Evolutionary conservation across 2,888 invertebrate species (phyloP).

Genomic region (Crocallis elinguaria): DNA sequence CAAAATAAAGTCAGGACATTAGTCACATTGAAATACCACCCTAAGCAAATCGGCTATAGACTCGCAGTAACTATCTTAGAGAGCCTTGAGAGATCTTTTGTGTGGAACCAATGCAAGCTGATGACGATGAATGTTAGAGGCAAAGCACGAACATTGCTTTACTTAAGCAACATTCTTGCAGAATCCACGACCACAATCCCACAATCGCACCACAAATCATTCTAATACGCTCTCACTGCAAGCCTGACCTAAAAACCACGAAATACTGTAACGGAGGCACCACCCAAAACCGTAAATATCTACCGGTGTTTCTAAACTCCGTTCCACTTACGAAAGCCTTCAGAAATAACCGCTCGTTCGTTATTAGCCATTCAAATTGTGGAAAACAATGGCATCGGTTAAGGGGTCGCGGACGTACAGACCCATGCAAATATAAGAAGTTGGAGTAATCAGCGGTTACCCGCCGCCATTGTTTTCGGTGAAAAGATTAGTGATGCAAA

Average conservation of each 20-base stretch:
- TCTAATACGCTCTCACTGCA: slow-evolving; percentile 30
- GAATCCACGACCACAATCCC: slow-evolving; percentile 20
- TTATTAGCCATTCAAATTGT: slow-evolving; percentile 73
- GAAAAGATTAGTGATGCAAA: slow-evolving; percentile 61
- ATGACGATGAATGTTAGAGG: slow-evolving; percentile 5
- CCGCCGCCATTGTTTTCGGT: slow-evolving; percentile 60
- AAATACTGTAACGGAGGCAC: slow-evolving; percentile 44
- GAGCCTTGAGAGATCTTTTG: not conserved
- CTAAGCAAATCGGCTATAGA: no score
- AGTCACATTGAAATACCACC: no score
- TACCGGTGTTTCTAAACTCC: slow-evolving; percentile 61
- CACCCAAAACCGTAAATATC: slow-evolving; percentile 58
- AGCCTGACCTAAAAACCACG: slow-evolving; percentile 45
- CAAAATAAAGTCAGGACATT: slow-evolving; percentile 8
- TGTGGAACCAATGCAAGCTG: not conserved
- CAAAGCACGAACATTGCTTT: no score
- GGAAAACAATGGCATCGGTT: slow-evolving; percentile 73
- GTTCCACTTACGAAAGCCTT: slow-evolving; percentile 73
- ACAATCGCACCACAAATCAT: slow-evolving; percentile 32
- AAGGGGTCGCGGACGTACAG: slow-evolving; percentile 66
- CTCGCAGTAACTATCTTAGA: no score
- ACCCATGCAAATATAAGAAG: slow-evolving; percentile 62
- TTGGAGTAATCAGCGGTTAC: slow-evolving; percentile 58
- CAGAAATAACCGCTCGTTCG: slow-evolving; percentile 59
- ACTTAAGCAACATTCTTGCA: slow-evolving; percentile 12